Evolutionary conservation across 2,797 vertebrate species (phyloP), one percentile per base, ranked within the genome.

Genomic region (Pteropus rufus): DNA sequence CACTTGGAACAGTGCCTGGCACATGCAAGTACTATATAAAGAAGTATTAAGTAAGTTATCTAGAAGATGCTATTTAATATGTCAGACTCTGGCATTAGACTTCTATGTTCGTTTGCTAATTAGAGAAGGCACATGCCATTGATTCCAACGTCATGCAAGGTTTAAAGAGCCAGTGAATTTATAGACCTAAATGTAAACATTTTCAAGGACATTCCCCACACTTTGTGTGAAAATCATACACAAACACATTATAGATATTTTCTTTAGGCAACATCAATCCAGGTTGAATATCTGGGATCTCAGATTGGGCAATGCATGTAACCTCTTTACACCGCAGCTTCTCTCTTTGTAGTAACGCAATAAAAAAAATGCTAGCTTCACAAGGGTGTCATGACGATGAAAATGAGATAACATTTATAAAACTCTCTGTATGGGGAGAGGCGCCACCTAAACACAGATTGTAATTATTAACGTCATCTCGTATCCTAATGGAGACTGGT

Each of bases 391-490:
- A 12, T 52, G 87, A 90, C 93, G 97, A 97, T 92, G 89, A 93
- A 90, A 80, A 95, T 67, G 82, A 95, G 95, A 95, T 95, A 96
- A 87, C 14, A 2, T 91, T 94, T 39, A 39, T 92, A 95, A 96
- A 95, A 89, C 58, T 76, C 81, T 77, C 75, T 62, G 52, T 16
- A 93, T 82, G 15, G 0, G 23, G 85, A 97, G 79, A 96, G 93
- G 91, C 39, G 19, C 95, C 95, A 95, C 86, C 65, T 84, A 93
- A 96, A 93, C 15, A 15, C 60, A 96, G 86, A 93, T 49, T 49
- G 72, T 84, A 94, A 97, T 97, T 93, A 97, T 89, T 83, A 93
- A 87, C 82, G 64, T 83, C 67, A 64, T 93, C 95, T 93, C 65
- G 31, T 84, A 89, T 60, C 77, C 88, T 80, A 86, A 95, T 64